Percentiles rank a stretch among this genome's conserved stretches.
These are phyloP conservation scores for Sarcophaga caerulescens DNA, from an alignment of 2,888 invertebrate genomes.

Conservation along the genomic window DNA sequence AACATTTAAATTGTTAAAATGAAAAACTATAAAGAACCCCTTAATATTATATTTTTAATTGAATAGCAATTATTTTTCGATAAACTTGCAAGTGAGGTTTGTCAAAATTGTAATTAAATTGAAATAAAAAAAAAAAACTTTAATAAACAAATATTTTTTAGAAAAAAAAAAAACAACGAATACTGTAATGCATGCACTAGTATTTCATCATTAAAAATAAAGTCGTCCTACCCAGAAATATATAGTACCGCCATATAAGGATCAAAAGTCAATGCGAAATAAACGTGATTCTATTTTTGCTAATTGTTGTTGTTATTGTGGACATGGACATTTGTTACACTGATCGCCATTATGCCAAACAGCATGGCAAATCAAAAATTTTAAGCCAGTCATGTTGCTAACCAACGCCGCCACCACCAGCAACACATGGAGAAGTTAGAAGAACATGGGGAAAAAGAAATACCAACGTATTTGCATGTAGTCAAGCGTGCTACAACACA, in stretches of 20 bases:
- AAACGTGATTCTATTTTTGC: constrained; percentile 64
- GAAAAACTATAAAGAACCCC: constrained; percentile 9
- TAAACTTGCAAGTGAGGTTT: constrained; percentile 30
- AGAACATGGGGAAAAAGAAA: constrained; percentile 12
- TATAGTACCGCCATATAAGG: constrained; percentile 46
- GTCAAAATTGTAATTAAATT: constrained; percentile 54
- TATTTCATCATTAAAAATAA: constrained; percentile 35
- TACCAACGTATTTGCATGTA: constrained; percentile 44
- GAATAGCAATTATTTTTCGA: constrained; percentile 49
- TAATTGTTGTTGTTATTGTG: constrained; percentile 51
- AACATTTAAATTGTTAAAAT: constrained; percentile 17
- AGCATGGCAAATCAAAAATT: constrained; percentile 1
- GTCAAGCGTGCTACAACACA: constrained; percentile 41
- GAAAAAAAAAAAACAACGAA: constrained; percentile 24
- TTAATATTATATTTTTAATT: constrained; percentile 46
- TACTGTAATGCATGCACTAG: neutral
- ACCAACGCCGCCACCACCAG: neutral
- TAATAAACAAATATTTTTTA: constrained; percentile 47
- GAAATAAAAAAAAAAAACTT: constrained; percentile 25
- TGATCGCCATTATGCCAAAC: neutral
- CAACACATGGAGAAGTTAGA: neutral
- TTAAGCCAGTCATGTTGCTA: neutral
- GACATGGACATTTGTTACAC: constrained; percentile 42
- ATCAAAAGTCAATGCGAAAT: constrained; percentile 63
- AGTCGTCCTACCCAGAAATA: constrained; percentile 47